Conservation (phyloP, 2,888 invertebrate genomes). For the Zygogramma bicolorata region DNA sequence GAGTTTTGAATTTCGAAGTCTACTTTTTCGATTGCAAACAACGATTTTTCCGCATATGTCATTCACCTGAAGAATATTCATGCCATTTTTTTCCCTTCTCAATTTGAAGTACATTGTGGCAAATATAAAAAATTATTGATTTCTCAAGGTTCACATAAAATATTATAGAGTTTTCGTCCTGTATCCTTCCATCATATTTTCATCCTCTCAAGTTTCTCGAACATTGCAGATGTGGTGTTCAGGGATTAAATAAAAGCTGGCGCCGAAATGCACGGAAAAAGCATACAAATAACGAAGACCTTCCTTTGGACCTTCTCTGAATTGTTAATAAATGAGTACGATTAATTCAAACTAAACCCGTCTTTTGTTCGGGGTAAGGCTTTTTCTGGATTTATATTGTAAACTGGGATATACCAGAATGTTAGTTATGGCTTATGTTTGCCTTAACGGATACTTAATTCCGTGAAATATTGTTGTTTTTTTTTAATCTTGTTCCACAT, state of each 20-base stretch:
- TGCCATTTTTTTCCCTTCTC: no score
- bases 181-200: no score
- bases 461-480: conserved; percentile 28
- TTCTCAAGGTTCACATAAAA: no score
- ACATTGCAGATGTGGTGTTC: no score
- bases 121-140: no score
- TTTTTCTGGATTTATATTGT: conserved; percentile 33
- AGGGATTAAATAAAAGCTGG: conserved; percentile 8
- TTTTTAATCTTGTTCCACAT: not conserved
- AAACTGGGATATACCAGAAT: conserved; percentile 26
- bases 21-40: no score
- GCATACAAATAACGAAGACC: conserved; percentile 6
- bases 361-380: conserved; percentile 29
- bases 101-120: no score
- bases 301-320: conserved; percentile 24
- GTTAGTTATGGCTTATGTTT: conserved; percentile 30
- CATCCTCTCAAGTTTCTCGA: no score
- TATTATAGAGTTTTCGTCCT: not conserved
- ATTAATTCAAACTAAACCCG: conserved; percentile 38
- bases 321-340: conserved; percentile 35
- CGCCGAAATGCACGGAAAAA: not conserved
- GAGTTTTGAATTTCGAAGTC: no score
- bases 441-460: conserved; percentile 33
- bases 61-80: no score
- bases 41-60: no score